Percentiles rank a stretch among this genome's conserved stretches.
Evolutionary conservation across 2,888 invertebrate species (phyloP).

Genomic region (Suillia variegata): DNA sequence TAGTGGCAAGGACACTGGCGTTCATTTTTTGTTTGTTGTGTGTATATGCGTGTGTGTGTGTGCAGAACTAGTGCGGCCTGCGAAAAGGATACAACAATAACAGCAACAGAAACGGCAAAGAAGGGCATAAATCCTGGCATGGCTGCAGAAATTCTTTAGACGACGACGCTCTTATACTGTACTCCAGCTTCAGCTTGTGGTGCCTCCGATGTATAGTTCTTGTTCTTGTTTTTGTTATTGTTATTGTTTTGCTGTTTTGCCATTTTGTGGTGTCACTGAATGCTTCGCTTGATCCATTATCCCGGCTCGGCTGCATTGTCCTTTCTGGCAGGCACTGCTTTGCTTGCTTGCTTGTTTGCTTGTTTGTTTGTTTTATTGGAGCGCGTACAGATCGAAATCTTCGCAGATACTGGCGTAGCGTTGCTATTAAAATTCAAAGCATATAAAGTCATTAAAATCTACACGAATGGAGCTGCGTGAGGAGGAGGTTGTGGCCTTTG

Average conservation of each 20-base stretch:
- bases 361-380: too few species aligned
- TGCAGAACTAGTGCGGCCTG: too few species aligned
- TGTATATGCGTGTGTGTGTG: too few species aligned
- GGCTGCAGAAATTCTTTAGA: not conserved
- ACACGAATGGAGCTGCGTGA: not conserved
- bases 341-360: too few species aligned
- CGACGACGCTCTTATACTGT: not conserved
- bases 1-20: conserved; percentile 12
- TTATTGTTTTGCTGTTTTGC: not conserved
- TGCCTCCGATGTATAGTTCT: not conserved
- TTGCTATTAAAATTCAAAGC: conserved; percentile 53
- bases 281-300: conserved; percentile 14
- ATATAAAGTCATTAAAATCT: conserved; percentile 58
- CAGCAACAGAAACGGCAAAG: not conserved
- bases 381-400: conserved; percentile 11
- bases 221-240: not conserved
- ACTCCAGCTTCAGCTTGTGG: too few species aligned
- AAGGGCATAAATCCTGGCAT: conserved; percentile 2
- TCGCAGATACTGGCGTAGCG: not conserved
- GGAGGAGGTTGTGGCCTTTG: too few species aligned
- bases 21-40: not conserved
- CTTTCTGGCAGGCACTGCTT: not conserved
- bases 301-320: not conserved
- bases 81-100: not conserved
- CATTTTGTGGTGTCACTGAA: conserved; percentile 1